Percentiles rank a stretch among this genome's conserved stretches.
Conservation (phyloP, 2,797 vertebrate genomes). For the Hydrolagus colliei region DNA sequence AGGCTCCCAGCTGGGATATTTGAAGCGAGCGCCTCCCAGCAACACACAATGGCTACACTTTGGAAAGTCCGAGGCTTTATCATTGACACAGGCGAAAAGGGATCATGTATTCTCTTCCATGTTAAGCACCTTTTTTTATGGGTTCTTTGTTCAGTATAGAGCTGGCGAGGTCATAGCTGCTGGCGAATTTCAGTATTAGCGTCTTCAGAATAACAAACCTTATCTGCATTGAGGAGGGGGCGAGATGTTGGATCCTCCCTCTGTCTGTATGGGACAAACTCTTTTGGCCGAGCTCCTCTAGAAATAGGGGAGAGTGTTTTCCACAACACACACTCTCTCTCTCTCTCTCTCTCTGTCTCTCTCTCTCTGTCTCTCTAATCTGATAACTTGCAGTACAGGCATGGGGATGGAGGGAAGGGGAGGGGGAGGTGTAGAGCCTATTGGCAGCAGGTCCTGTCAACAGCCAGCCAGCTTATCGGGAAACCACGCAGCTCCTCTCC, state of each 20-base stretch:
- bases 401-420: too few relatives aligned
- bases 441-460: not conserved
- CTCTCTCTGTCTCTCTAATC: not conserved
- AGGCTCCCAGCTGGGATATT: not conserved
- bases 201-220: not conserved
- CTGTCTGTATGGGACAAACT: not conserved
- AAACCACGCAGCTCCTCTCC: slow-evolving; percentile 32
- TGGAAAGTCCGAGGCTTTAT: not conserved
- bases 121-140: slow-evolving; percentile 20
- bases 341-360: not conserved
- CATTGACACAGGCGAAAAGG: not conserved
- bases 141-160: not conserved
- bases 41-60: not conserved
- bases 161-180: not conserved
- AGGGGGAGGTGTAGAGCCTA: not conserved
- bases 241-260: not conserved
- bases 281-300: not conserved
- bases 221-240: too few relatives aligned
- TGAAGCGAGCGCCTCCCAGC: not conserved
- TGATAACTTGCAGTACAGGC: not conserved
- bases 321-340: not conserved
- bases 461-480: slow-evolving; percentile 27
- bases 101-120: not conserved
- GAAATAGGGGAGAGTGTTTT: too few relatives aligned
- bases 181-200: not conserved